Conservation (phyloP, 2,797 vertebrate genomes). For the Sternotherus odoratus region DNA sequence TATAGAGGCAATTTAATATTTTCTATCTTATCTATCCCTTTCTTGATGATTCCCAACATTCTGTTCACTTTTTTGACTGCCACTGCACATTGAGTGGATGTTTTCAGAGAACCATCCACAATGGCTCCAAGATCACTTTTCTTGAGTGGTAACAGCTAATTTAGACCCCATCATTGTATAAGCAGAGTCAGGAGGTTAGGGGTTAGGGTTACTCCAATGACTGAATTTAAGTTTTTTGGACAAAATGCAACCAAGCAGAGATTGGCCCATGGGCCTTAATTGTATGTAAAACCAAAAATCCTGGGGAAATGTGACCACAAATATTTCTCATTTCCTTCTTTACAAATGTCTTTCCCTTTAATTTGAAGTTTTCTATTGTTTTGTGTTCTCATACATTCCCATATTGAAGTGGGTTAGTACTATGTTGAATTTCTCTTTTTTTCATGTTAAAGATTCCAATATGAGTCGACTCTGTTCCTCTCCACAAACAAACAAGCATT, state of each 20-base stretch:
- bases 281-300: background rate
- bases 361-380: background rate
- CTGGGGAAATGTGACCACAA: fast-evolving
- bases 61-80: no score
- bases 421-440: background rate
- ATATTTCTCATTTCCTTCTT: background rate
- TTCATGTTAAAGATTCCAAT: background rate
- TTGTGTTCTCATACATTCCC: background rate
- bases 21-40: no score
- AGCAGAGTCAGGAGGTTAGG: no score
- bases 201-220: background rate
- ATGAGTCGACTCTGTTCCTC: background rate
- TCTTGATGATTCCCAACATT: no score
- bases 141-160: no score
- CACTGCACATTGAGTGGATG: no score
- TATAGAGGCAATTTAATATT: no score
- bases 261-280: background rate
- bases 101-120: no score
- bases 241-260: background rate
- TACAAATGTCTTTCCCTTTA: background rate
- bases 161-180: no score
- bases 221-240: background rate
- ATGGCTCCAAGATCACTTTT: no score
- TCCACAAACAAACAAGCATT: background rate
- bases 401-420: background rate